Base-by-base conservation (phyloP, 2,888 invertebrate genomes). In the Temnothorax unifasciatus region DNA sequence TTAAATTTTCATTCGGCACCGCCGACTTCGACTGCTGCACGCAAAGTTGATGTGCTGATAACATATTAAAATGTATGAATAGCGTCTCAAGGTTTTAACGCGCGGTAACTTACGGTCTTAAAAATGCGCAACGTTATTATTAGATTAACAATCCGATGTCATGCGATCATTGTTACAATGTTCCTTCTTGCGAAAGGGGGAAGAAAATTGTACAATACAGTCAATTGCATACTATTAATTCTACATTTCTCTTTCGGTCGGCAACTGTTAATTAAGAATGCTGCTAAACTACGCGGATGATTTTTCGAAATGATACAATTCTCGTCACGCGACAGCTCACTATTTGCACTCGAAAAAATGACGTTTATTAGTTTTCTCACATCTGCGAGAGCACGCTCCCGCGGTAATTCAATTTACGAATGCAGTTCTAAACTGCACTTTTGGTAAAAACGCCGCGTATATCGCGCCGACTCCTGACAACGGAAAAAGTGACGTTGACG, bases 401-500 rank as follows among this genome's bases (percentile, higher is more conserved):
- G 34, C 68, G 21, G 47, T 18, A 71, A 71, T 79, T 71, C 71
- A 71, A 79, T 79, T 71, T 71, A 18, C 79, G 59, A 71, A 59
- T 59, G 71, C 41, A 44, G 64, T 79, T 47, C 34, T 47, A 18
- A 59, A 57, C 68, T 34, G 41, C 69, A 44, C 79, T 59, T 57
- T 59, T 34, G 34, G 34, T 34, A 21, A 57, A 79, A 79, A 69
- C 18, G 57, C 44, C 57, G 79, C 57, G 44, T 71, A 50, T 29
- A 25, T 59, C 47, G 34, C 59, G 34, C 9, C 59, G 59, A 47
- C 34, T 21, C 1, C 52, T 52, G 44, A 52, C 73, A 76, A 63
- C 76, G 82, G 52, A 52, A 50, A 54, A 76, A 54, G 77, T 76
- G 77, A 76, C 76, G n/a, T 61, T 75, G 82, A 76, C 66, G 57